These are phyloP conservation scores for Drosophila littoralis DNA, from an alignment of 1,140 invertebrate species.

Conservation along the genomic window DNA sequence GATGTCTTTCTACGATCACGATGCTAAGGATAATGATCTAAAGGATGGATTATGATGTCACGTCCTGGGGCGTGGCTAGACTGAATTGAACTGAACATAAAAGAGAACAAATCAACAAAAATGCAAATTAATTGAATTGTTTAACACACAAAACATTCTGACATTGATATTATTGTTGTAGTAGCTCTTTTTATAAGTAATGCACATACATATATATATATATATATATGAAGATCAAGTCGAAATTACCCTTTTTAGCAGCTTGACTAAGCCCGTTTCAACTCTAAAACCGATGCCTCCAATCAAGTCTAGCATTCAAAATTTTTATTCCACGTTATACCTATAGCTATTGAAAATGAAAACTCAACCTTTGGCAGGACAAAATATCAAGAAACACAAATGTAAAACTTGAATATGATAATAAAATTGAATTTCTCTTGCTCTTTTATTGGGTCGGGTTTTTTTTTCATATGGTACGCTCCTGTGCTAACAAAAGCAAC, in stretches of 20 bases:
- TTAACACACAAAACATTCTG: slow-evolving; percentile 61
- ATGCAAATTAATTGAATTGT: slow-evolving; percentile 49
- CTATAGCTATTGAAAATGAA: too few relatives aligned
- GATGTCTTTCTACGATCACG: slow-evolving; percentile 16
- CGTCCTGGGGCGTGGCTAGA: slow-evolving; percentile 63
- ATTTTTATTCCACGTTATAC: slow-evolving; percentile 69
- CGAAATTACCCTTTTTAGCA: slow-evolving; percentile 53
- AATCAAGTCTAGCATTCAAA: slow-evolving; percentile 72
- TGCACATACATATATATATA: slow-evolving; percentile 22
- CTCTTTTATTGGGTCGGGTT: too few relatives aligned
- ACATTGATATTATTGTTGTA: slow-evolving; percentile 75
- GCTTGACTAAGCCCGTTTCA: slow-evolving; percentile 60
- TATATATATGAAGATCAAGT: slow-evolving; percentile 29
- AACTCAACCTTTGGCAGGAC: too few relatives aligned
- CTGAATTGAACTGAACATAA: slow-evolving; percentile 70
- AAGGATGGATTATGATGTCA: slow-evolving; percentile 63
- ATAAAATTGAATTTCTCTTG: too few relatives aligned
- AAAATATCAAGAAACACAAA: too few relatives aligned
- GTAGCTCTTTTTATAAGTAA: slow-evolving; percentile 74
- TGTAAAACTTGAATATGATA: too few relatives aligned
- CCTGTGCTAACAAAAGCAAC: too few relatives aligned
- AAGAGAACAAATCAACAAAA: slow-evolving; percentile 23
- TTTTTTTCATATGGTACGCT: too few relatives aligned
- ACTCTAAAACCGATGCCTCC: slow-evolving; percentile 48
- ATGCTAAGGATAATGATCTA: slow-evolving; percentile 11